These are phyloP conservation scores for Halisarca cf. caerulea DNA, from an alignment of 37 sponge, comb jelly and placozoan species.

Conservation along the genomic window DNA sequence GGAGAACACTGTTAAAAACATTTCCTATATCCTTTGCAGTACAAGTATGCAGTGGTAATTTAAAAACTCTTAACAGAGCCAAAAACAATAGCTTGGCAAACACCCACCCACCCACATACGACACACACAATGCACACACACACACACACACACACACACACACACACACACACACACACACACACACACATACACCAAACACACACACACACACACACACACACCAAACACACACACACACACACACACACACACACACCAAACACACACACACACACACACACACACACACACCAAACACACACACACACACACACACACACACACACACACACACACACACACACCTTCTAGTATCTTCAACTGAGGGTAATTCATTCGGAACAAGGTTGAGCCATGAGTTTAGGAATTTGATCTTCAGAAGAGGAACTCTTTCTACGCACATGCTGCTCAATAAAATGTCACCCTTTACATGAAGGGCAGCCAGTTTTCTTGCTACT, in stretches of 20 bases:
- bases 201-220: conserved; percentile 2
- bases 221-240: conserved; percentile 14
- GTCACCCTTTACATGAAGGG: not conserved
- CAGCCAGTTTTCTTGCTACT: not conserved
- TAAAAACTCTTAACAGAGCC: too few relatives aligned
- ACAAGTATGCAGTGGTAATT: too few relatives aligned
- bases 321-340: not conserved
- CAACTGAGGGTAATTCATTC: not conserved
- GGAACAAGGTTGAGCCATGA: conserved; percentile 3
- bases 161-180: too few relatives aligned
- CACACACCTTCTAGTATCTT: conserved; percentile 4
- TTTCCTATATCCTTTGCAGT: too few relatives aligned
- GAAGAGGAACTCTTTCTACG: not conserved
- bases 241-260: conserved; percentile 16
- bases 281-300: not conserved
- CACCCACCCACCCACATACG: too few relatives aligned
- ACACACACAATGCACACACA: too few relatives aligned
- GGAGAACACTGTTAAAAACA: too few relatives aligned
- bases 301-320: conserved; percentile 1
- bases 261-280: not conserved
- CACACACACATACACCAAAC: not conserved
- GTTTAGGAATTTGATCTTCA: not conserved
- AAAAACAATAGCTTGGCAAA: too few relatives aligned
- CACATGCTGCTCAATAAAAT: not conserved
- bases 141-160: too few relatives aligned